Evolutionary conservation across 1,140 invertebrate genomes (phyloP).

Genomic region (Mactra quadrangularis): DNA sequence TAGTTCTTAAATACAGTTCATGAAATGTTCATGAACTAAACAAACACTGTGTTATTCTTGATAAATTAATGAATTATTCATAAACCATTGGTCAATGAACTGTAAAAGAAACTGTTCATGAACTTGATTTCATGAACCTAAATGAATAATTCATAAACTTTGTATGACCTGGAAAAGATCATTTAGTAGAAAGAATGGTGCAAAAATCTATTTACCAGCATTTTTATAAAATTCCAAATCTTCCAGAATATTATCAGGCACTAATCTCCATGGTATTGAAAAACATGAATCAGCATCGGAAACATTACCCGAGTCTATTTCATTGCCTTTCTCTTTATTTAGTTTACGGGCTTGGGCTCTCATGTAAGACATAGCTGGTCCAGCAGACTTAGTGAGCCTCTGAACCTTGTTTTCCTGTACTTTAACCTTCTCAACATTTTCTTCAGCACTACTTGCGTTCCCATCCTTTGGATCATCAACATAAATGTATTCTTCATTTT

Average conservation of each 20-base stretch:
- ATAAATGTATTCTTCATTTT: slow-evolving; percentile 50
- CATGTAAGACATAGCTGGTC: slow-evolving; percentile 49
- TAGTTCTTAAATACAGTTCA: no score
- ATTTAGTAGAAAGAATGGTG: no score
- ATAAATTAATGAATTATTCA: no score
- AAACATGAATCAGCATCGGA: slow-evolving; percentile 36
- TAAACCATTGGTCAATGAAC: no score
- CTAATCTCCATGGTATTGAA: slow-evolving; percentile 40
- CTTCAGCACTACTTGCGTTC: slow-evolving; percentile 56
- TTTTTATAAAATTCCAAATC: slow-evolving; percentile 62
- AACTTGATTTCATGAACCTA: no score
- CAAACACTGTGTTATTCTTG: no score
- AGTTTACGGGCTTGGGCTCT: slow-evolving; percentile 14
- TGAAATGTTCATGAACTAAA: no score
- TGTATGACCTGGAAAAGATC: no score
- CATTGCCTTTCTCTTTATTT: slow-evolving; percentile 21
- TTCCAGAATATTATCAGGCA: slow-evolving; percentile 36
- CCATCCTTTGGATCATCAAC: slow-evolving; percentile 59
- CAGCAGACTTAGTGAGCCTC: slow-evolving; percentile 41
- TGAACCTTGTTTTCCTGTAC: not conserved
- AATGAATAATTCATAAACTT: no score
- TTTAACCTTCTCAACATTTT: slow-evolving; percentile 8
- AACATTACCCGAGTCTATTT: slow-evolving; percentile 24
- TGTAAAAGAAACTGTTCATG: no score
- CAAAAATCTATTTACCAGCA: slow-evolving; percentile 58